Evolutionary conservation across 2,113 vertebrate species (phyloP), one percentile per base, ranked within the genome.

Genomic region (Epinephelus lanceolatus): DNA sequence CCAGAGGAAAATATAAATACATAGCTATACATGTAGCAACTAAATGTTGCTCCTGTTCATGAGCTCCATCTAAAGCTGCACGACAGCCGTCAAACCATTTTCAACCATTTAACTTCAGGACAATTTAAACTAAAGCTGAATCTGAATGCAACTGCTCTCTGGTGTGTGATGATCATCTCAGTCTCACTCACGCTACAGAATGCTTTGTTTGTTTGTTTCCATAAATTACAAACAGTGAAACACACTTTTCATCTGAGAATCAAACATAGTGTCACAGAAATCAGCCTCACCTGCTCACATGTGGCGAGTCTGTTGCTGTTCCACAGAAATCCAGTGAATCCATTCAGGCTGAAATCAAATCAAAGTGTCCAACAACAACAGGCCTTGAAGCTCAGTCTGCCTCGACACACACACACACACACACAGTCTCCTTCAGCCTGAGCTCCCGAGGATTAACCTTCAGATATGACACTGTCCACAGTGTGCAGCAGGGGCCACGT

Each of bases 351-450:
- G 56, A 71, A 60, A 61, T 8, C 0, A 78, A 60, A 51, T 69
- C 61, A 61, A 17, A 37, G 0, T 5, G 66, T 53, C 76, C 25
- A 6, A 1, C 62, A 17, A 1, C 62, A 56, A 51, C 62, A 45
- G 74, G 75, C 75, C 75, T 67, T 57, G 75, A 27, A 45, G n/a
- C 74, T 76, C 21, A 0, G 33, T 27, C 21, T 63, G 62, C 37
- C 23, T 76, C 61, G 1, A 14, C 53, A 25, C 61, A 65, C 30
- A 30, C 30, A 30, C 27, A 30, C 30, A 30, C 55, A 25, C 61
- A 65, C 0, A 67, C 18, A 47, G 21, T 52, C 76, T 52, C 76
- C 76, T 78, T 78, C 76, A 61, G 55, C 15, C 65, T 5, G 42
- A 60, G 63, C 45, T n/a, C n/a, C 49, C 2, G 23, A 65, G 59